Percentiles rank a stretch among this genome's conserved stretches.
Conservation (phyloP, 1,140 invertebrate genomes). For the Drusus annulatus region DNA sequence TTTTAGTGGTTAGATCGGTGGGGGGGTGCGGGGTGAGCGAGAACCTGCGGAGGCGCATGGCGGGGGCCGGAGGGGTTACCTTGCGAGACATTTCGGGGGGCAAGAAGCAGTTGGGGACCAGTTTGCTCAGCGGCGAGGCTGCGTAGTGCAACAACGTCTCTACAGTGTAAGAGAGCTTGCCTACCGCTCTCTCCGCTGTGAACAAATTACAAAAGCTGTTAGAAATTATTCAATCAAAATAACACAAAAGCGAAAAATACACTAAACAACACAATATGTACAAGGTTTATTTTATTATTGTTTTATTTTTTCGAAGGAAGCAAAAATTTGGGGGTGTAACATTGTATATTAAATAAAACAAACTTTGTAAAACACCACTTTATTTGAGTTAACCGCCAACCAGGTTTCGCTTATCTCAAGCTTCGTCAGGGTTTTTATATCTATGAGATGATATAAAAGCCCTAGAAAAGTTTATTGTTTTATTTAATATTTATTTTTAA, state of each 20-base stretch:
- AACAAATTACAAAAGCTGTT: slow-evolving; percentile 13
- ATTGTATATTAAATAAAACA: no score
- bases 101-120: slow-evolving; percentile 66
- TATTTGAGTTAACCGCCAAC: no score
- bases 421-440: no score
- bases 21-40: slow-evolving; percentile 26
- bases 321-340: no score
- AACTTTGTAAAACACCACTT: no score
- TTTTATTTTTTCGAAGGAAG: no score
- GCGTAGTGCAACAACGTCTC: slow-evolving; percentile 70
- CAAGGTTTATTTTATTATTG: no score
- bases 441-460: no score
- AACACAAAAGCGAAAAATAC: neutral
- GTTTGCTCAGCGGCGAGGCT: slow-evolving; percentile 69
- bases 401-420: no score
- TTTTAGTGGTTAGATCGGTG: slow-evolving; percentile 13
- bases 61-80: slow-evolving; percentile 62
- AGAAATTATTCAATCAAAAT: slow-evolving; percentile 28
- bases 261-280: no score
- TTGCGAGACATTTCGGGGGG: slow-evolving; percentile 69
- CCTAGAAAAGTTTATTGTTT: no score
- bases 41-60: slow-evolving; percentile 18
- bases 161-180: slow-evolving; percentile 67
- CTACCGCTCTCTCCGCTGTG: slow-evolving; percentile 57
- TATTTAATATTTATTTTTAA: no score